phyloP scores from a whole-genome alignment of 2,888 invertebrate genomes.

The Acanthoscelides obtectus region DNA sequence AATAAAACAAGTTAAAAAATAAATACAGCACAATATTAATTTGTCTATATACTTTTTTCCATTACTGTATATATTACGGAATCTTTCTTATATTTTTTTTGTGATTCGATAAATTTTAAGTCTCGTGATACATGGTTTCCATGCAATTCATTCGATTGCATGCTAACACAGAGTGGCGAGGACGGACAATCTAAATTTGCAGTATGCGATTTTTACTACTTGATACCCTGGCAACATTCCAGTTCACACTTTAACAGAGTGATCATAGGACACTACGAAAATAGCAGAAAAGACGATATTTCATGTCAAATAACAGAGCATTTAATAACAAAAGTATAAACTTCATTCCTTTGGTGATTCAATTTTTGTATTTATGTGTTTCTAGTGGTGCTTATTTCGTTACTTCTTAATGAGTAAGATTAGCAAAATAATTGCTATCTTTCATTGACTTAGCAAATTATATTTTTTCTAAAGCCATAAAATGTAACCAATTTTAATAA shows the following conservation, averaged over 20 bases:
- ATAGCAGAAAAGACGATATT: neutral
- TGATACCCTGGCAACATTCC: neutral
- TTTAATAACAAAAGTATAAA: neutral
- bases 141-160: neutral
- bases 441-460: too few relatives aligned
- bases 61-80: neutral
- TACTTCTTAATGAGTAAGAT: too few relatives aligned
- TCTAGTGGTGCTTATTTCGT: too few relatives aligned
- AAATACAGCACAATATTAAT: too few relatives aligned
- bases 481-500: too few relatives aligned
- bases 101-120: neutral
- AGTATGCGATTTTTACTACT: neutral
- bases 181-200: neutral
- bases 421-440: too few relatives aligned
- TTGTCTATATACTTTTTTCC: too few relatives aligned
- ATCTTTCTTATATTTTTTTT: too few relatives aligned
- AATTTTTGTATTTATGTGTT: too few relatives aligned
- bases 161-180: neutral
- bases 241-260: neutral
- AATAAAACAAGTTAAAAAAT: too few relatives aligned
- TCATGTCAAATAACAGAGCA: neutral
- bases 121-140: neutral
- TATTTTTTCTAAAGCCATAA: too few relatives aligned
- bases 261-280: neutral
- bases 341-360: too few relatives aligned